Percentiles rank a stretch among this genome's conserved stretches.
Conservation (phyloP, 2,113 vertebrate genomes). For the Xenus cinereus region DNA sequence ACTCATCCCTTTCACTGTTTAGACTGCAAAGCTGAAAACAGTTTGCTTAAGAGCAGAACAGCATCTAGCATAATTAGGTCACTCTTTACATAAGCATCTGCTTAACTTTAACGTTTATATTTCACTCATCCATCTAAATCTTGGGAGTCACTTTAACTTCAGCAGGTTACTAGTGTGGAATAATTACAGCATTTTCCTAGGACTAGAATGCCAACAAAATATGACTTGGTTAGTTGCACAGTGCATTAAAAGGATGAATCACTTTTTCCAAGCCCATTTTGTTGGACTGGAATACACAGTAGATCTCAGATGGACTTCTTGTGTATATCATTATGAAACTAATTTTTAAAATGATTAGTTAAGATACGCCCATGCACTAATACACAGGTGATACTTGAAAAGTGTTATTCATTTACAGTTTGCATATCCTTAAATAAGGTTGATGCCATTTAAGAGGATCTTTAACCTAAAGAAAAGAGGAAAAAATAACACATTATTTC, state of each 20-base stretch:
- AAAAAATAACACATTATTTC: background rate
- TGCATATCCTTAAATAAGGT: background rate
- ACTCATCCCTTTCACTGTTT: background rate
- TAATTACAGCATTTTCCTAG: background rate
- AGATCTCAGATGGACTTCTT: background rate
- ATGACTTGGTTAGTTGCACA: background rate
- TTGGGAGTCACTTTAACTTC: background rate
- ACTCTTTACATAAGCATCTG: background rate
- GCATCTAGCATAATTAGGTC: background rate
- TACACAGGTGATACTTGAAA: background rate
- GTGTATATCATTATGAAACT: background rate
- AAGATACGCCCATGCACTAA: background rate
- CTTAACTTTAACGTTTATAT: background rate
- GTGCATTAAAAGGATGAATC: background rate
- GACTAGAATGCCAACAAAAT: background rate
- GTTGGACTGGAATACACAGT: background rate
- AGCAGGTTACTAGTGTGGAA: background rate
- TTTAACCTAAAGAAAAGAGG: background rate
- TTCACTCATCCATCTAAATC: background rate
- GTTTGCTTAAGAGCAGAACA: background rate
- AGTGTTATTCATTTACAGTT: background rate
- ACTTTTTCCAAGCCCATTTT: background rate
- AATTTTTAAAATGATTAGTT: background rate
- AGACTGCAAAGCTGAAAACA: background rate
- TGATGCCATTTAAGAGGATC: background rate